These are phyloP conservation scores for Kryptolebias marmoratus DNA, from an alignment of 2,113 vertebrate species.

Conservation along the genomic window DNA sequence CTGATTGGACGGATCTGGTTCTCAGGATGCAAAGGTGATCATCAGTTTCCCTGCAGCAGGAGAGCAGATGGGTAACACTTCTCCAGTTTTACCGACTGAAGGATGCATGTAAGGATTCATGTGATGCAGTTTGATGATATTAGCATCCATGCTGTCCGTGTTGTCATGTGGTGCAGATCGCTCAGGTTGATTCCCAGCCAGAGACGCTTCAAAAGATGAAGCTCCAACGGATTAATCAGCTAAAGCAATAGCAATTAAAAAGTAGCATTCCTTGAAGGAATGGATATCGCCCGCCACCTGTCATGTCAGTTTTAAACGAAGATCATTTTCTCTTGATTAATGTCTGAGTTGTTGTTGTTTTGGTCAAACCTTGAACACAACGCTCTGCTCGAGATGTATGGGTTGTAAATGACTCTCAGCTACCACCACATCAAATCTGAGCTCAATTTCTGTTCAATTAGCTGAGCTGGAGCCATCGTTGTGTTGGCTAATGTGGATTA, in stretches of 20 bases:
- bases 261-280: too few species aligned
- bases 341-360: too few species aligned
- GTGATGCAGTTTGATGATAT: constrained; percentile 39
- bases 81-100: constrained; percentile 37
- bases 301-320: too few species aligned
- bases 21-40: constrained; percentile 35
- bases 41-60: constrained; percentile 40
- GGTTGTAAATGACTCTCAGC: too few species aligned
- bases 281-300: too few species aligned
- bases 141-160: constrained; percentile 23
- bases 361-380: too few species aligned
- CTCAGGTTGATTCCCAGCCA: not conserved
- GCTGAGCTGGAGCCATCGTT: constrained; percentile 32
- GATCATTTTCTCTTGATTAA: not conserved
- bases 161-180: constrained; percentile 9
- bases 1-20: constrained; percentile 1
- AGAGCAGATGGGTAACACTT: constrained; percentile 59
- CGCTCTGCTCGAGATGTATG: too few species aligned
- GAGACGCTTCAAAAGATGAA: not conserved
- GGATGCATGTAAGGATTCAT: constrained; percentile 15
- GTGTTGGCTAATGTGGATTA: not conserved
- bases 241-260: too few species aligned
- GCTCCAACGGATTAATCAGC: too few species aligned
- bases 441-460: constrained; percentile 4
- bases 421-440: too few species aligned